Evolutionary conservation across 2,797 vertebrate species (phyloP), one percentile per base, ranked within the genome.

Genomic region (Notamacropus eugenii): DNA sequence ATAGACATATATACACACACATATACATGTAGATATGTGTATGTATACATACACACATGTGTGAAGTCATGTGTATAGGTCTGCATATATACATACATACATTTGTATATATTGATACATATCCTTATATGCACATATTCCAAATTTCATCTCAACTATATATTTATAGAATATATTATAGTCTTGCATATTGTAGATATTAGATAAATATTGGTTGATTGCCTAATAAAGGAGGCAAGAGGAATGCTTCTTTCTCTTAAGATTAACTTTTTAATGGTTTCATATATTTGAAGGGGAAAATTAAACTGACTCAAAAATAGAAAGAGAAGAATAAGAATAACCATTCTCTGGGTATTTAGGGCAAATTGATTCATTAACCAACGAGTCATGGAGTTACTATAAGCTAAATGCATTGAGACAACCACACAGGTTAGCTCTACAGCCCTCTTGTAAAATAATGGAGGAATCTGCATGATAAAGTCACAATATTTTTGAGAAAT

Each of bases 371-470:
- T 40, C 5, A 67, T 67, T 22, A 40, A 22, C n/a, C 19, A 40
- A 74, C 1, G 16, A 8, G 6, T 5, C 67, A 74, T 3, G 40
- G 5, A 74, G 5, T 40, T 74, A 74, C 28, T 40, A 3, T 74
- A 74, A n/a, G 34, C 62, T 16, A 16, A 57, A 59, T 91, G 95
- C 62, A 90, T 90, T 93, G 56, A 95, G 6, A 91, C 82, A 93
- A 96, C 19, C 46, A 93, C 82, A 59, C 52, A 82, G 90, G 93
- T 13, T 93, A 93, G 22, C 59, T 94, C 94, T 74, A 74, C 40
- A 74, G 67, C 96, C 31, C 96, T 93, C 55, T 92, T 94, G 59
- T 57, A n/a, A 2, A 67, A 16, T 67, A n/a, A 94, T 93, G n/a
- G 93, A n/a, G 10, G 46, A 74, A 74, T 40, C 16, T 74, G n/a